Base-by-base conservation (phyloP, 2,888 invertebrate species). In the Conops quadrifasciatus region DNA sequence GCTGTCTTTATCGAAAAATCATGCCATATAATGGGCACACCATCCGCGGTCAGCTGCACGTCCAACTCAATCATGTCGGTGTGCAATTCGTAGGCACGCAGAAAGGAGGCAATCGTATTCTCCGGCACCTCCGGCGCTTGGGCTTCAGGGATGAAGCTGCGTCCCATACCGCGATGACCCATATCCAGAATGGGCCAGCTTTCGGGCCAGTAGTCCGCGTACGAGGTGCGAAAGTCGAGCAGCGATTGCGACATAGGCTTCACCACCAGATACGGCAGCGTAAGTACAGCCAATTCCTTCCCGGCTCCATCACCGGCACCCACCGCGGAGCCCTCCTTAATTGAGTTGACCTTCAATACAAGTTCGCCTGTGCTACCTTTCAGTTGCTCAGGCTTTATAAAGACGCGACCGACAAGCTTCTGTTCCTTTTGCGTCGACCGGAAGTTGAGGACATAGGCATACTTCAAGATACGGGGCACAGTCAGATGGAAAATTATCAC, bases 31-130 rank as follows among this genome's bases (percentile, higher is more conserved):
- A 99, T 94, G 19, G 96, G 96, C 77, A 96, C 90, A 82, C 93
- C 89, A 86, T 99, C 99, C 87, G 96, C 96, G 74, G 96, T 96
- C 74, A 99, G 88, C 83, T 98, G 98, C 56, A 99, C 98, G 88
- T 99, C 99, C 88, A 99, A 95, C 87, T 99, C 99, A 62, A 99
- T 94, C 89, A 95, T 94, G 83, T 99, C 98, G 72, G 98, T 98
- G 75, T 97, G 97, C 85, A 94, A 93, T 71, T 92, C 90, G 71
- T 94, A 94, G 74, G 98, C 98, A 76, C 92, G 91, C 85, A 94
- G 93, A 80, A 98, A 89, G 16, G 98, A 98, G 69, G 96, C 95
- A 79, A 98, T 91, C 13, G 98, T 98, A 85, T 98, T 98, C 87
- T 98, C 98, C 77, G 77, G 77, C 70, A 82, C 79, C 9, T 94